Evolutionary conservation across 2,797 vertebrate genomes (phyloP), one percentile per base, ranked within the genome.

Genomic region (Typhlichthys subterraneus): DNA sequence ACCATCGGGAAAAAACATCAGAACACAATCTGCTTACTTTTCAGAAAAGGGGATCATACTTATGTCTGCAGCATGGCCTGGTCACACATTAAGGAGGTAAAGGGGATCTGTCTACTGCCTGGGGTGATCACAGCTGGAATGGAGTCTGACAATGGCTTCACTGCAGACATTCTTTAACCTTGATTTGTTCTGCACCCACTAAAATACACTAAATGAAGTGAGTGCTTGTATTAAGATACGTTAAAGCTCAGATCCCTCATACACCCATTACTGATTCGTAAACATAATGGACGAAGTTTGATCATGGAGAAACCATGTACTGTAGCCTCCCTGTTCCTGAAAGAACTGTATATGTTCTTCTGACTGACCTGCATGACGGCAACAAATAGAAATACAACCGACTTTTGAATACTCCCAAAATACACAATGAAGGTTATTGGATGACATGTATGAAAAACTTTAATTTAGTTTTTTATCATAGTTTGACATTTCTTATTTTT

Each of bases 21-120:
- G 58, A 52, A 52, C 60, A 69, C 33, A 8, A 9, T 61, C 66
- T 31, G 61, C 14, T 58, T 70, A 80, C 72, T 76, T 82, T 76
- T 85, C 66, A 86, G 38, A 67, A 75, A 45, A 15, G 29, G 29
- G 6, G 59, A 42, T 65, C 45, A 31, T 59, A 29, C 23, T 29
- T 29, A 4, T 62, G 66, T 38, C 31, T 46, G 59, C 46, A 69
- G 56, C 52, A 63, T 69, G 31, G 48, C 48, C 51, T 53, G 59
- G 61, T 74, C 58, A 65, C 48, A 63, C 56, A n/a, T 69, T 65
- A 75, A 57, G 55, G 49, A 70, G 31, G 54, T 19, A 75, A 63
- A 69, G 61, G 53, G 61, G 56, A 31, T 69, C 42, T 31, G 6
- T 61, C 56, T 65, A 54, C 70, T 57, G 73, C 69, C 72, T 63